Percentiles rank a stretch among this genome's conserved stretches.
Conservation (phyloP, 23 tunicate genomes). For the Halocynthia aurantium region DNA sequence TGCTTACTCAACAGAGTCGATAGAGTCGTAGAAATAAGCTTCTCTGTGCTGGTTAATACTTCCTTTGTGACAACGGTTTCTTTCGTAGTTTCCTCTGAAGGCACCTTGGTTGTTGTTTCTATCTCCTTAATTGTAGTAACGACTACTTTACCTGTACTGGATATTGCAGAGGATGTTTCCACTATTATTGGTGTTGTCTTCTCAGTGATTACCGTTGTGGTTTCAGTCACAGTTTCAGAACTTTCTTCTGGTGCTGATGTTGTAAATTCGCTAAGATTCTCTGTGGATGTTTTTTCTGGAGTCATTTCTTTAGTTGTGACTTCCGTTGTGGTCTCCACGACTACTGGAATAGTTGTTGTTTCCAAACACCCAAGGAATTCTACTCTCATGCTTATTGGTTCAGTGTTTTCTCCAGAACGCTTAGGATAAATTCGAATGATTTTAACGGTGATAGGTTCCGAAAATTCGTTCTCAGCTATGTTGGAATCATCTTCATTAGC, state of each 20-base stretch:
- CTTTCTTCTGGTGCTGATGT: conserved; percentile 26
- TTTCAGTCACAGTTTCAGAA: conserved; percentile 17
- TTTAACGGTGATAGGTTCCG: conserved; percentile 23
- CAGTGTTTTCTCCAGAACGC: background rate
- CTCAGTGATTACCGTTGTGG: conserved; percentile 46
- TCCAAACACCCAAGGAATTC: conserved; percentile 30
- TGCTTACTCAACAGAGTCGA: background rate
- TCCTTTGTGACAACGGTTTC: conserved; percentile 15
- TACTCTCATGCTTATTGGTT: conserved; percentile 5
- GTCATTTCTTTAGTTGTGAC: conserved; percentile 26
- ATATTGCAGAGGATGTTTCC: background rate
- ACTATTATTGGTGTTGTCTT: conserved; percentile 11
- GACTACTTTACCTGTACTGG: background rate
- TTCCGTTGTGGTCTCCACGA: conserved; percentile 77
- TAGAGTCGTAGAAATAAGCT: background rate
- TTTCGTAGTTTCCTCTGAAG: conserved; percentile 4
- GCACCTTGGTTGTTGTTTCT: background rate
- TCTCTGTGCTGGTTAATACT: background rate
- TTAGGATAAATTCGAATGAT: conserved; percentile 18
- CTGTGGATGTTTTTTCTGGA: conserved; percentile 4
- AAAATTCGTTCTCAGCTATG: conserved; percentile 14
- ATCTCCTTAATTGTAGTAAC: background rate
- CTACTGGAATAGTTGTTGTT: conserved; percentile 27
- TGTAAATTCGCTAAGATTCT: conserved; percentile 16
- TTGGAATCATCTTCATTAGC: conserved; percentile 30